Base-by-base conservation (phyloP, 2,113 vertebrate genomes). In the Forbesichthys agassizii region DNA sequence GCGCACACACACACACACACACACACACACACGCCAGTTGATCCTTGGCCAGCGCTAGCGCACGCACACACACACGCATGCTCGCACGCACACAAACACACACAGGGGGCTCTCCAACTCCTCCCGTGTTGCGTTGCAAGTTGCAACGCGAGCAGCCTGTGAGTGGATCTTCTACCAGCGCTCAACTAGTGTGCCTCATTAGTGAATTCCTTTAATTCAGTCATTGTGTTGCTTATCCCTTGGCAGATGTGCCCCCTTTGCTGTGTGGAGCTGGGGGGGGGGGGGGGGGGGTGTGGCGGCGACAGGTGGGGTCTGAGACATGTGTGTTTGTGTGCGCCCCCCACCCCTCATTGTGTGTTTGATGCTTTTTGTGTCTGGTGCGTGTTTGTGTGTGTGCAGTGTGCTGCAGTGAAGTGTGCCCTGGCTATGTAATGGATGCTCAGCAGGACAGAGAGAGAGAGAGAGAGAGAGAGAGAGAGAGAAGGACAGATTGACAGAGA, bases 161-260 rank as follows among this genome's bases (percentile, higher is more conserved):
- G 36, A 68, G 85, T 89, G 64, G 66, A 81, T 83, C 80, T 86
- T 88, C 78, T 82, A 84, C 9, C 54, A 20, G n/a, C 7, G n/a
- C n/a, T 6, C 71, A 73, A 66, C 68, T 69, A 61, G 57, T 68
- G 68, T 33, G 27, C 48, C 75, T 84, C 74, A 75, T 79, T 78
- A 84, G 67, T 66, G 11, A 20, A 74, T 71, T 73, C 61, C 66
- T 82, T 66, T 84, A 75, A 86, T 83, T 66, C 80, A 79, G 60
- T 71, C 80, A 84, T 83, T 86, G 82, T 88, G 74, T 27, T 53
- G 72, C 65, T 79, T 74, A 74, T 81, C 27, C 77, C 70, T 52
- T 61, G 88, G 85, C 92, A 92, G 90, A 92, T 92, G 90, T 88
- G 71, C 18, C 55, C 63, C 72, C 85, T 81, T 83, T 75, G 75